Evolutionary conservation across 2,113 vertebrate genomes (phyloP).

Genomic region (Eubucco bourcierii): DNA sequence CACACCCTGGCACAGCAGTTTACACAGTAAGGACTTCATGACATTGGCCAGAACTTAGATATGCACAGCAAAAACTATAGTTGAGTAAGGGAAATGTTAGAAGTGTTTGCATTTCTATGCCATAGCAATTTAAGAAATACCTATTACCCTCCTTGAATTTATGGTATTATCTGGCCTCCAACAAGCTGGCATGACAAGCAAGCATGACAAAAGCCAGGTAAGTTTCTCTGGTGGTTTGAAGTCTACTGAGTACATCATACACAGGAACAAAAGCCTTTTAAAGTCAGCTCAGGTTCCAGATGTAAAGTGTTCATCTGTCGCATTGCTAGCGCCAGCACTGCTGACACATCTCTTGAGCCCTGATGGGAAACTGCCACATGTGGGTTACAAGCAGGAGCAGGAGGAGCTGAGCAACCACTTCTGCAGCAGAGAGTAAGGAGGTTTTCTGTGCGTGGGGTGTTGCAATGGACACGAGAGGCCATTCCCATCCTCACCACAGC

Average conservation of each 20-base stretch:
- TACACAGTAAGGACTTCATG: background rate
- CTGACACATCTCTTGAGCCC: background rate
- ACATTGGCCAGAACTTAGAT: background rate
- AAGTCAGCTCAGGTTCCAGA: background rate
- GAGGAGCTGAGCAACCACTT: background rate
- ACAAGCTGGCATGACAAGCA: background rate
- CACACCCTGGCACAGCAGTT: background rate
- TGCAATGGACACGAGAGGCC: background rate
- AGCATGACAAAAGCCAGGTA: background rate
- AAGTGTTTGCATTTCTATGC: background rate
- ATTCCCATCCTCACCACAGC: background rate
- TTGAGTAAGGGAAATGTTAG: background rate
- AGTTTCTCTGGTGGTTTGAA: background rate
- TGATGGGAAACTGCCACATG: background rate
- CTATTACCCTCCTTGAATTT: background rate
- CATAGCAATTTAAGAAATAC: background rate
- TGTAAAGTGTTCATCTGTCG: background rate
- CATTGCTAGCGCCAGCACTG: background rate
- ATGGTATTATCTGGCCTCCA: background rate
- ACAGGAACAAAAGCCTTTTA: background rate
- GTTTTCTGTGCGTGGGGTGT: fast-evolving
- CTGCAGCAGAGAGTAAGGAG: fast-evolving
- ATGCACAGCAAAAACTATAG: background rate
- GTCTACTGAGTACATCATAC: background rate
- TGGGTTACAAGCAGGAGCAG: background rate